Percentiles rank a stretch among this genome's conserved stretches.
These are phyloP conservation scores for Anas platyrhynchos DNA, from an alignment of 2,113 vertebrate genomes.

Conservation along the genomic window DNA sequence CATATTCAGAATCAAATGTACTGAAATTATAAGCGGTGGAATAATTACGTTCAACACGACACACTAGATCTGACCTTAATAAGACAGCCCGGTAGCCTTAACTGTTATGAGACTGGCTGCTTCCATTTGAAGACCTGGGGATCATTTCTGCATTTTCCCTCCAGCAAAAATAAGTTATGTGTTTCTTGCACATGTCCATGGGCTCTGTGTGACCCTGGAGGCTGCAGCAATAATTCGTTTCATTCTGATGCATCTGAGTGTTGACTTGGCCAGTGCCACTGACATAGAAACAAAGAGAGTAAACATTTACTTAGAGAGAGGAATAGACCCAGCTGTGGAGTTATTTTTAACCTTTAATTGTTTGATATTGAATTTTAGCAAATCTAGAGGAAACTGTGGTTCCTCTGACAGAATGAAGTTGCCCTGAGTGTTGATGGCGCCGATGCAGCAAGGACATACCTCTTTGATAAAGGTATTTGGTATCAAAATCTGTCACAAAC, in stretches of 20 bases:
- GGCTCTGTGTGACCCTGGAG: not conserved
- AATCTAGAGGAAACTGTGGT: not conserved
- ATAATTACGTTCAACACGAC: slow-evolving; percentile 42
- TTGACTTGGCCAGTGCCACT: not conserved
- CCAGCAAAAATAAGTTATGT: slow-evolving; percentile 11
- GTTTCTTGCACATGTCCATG: not conserved
- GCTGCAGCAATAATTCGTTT: not conserved
- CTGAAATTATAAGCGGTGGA: slow-evolving; percentile 56
- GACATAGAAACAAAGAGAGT: not conserved
- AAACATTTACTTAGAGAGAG: slow-evolving; percentile 12
- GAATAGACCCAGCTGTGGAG: not conserved
- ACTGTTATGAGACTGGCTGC: not conserved
- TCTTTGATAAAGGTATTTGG: not conserved
- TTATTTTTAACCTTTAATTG: slow-evolving; percentile 36
- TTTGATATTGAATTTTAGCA: not conserved
- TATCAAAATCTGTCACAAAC: not conserved
- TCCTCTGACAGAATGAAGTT: not conserved
- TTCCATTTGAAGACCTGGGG: not conserved
- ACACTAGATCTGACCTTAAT: slow-evolving; percentile 49
- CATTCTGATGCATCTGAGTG: not conserved
- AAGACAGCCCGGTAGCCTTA: slow-evolving; percentile 31
- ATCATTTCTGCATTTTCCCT: not conserved
- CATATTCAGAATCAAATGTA: slow-evolving; percentile 60
- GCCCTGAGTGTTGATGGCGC: not conserved
- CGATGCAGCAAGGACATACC: not conserved